Conservation (phyloP, 2,113 vertebrate species). For the Tachuris rubrigastra region DNA sequence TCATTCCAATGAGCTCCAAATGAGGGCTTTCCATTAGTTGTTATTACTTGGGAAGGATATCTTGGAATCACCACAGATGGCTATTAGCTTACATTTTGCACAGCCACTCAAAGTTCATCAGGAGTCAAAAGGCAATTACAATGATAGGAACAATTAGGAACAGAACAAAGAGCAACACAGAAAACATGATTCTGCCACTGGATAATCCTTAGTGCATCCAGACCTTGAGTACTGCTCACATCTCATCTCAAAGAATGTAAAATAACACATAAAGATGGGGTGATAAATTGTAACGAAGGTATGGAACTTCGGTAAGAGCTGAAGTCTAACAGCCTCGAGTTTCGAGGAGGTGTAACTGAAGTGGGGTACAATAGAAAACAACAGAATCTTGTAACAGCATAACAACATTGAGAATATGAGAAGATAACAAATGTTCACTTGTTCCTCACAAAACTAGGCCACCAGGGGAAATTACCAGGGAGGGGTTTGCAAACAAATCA, state of each 20-base stretch:
- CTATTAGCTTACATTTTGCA: slow-evolving; percentile 21
- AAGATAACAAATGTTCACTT: background rate
- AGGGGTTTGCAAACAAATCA: background rate
- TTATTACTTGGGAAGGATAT: slow-evolving; percentile 28
- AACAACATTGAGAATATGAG: background rate
- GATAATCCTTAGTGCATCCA: background rate
- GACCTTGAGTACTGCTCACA: background rate
- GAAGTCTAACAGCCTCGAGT: background rate
- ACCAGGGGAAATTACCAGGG: background rate
- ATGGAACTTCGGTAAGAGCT: background rate
- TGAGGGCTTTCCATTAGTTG: slow-evolving; percentile 33
- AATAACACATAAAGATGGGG: background rate
- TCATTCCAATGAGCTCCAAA: slow-evolving; percentile 37
- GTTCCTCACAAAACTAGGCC: background rate
- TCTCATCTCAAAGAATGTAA: background rate
- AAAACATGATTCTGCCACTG: background rate
- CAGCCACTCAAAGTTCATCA: slow-evolving; percentile 22
- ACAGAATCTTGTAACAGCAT: background rate
- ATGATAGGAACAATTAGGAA: background rate
- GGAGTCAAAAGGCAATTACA: slow-evolving; percentile 1
- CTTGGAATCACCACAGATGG: slow-evolving; percentile 22
- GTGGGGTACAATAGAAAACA: background rate
- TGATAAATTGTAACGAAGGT: background rate
- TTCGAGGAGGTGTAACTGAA: background rate
- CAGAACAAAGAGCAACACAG: background rate